Percentiles rank a stretch among this genome's conserved stretches.
These are phyloP conservation scores for Drosophila hawaiiensis DNA, from an alignment of 2,888 invertebrate genomes.

Conservation along the genomic window DNA sequence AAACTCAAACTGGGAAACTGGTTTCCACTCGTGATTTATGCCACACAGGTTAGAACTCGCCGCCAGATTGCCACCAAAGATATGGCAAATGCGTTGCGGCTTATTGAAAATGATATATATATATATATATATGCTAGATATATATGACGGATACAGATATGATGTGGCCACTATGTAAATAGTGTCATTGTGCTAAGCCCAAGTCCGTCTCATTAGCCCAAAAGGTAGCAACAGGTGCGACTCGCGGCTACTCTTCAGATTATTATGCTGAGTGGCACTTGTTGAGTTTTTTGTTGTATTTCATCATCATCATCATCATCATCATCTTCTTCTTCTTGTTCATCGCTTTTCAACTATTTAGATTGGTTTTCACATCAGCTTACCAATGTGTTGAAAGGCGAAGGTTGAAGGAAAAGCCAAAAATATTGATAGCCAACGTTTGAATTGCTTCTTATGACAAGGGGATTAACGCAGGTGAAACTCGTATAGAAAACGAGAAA, in stretches of 20 bases:
- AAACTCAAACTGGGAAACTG: constrained; percentile 45
- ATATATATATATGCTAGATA: not conserved
- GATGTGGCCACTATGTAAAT: constrained; percentile 62
- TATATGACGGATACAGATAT: constrained; percentile 18
- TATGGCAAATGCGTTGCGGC: constrained; percentile 36
- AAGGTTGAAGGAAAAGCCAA: constrained; percentile 4
- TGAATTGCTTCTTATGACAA: constrained; percentile 12
- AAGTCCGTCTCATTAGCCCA: constrained; percentile 44
- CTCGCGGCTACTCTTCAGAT: constrained; percentile 1
- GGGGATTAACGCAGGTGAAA: constrained; percentile 19
- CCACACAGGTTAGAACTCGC: constrained; percentile 31
- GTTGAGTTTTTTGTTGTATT: constrained; percentile 37
- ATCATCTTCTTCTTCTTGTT: not conserved
- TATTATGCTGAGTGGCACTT: constrained; percentile 36
- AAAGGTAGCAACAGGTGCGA: constrained; percentile 27
- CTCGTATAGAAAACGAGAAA: not conserved
- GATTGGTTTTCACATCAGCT: constrained; percentile 36
- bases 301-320: not conserved
- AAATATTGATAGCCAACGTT: constrained; percentile 11
- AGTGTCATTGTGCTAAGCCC: constrained; percentile 32
- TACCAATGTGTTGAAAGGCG: constrained; percentile 36
- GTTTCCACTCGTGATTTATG: constrained; percentile 71
- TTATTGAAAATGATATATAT: constrained; percentile 67
- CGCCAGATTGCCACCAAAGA: constrained; percentile 58
- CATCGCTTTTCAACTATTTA: not conserved